phyloP scores from a whole-genome alignment of 2,797 vertebrate genomes.

The Enteromius radiatus region DNA sequence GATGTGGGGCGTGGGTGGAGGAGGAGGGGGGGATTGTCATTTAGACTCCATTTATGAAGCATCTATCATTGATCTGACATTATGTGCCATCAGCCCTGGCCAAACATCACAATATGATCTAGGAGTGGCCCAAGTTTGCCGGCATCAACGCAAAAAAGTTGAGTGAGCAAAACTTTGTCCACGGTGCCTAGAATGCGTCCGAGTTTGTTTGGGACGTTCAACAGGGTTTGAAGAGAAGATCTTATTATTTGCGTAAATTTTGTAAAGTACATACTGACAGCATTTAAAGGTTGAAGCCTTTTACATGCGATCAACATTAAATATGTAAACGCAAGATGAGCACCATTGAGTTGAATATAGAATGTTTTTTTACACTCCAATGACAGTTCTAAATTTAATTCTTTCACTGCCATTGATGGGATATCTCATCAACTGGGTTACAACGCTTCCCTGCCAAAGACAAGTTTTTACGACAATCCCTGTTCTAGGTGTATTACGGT shows the following conservation, averaged over 20 bases:
- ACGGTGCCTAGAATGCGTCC: not conserved
- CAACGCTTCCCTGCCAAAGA: no score
- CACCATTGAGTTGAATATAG: not conserved
- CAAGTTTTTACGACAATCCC: no score
- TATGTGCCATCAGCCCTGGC: slow-evolving; percentile 77
- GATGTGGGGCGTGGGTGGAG: slow-evolving; percentile 57
- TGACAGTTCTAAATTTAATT: not conserved
- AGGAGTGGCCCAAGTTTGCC: slow-evolving; percentile 64
- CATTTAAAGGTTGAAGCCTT: not conserved
- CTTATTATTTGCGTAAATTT: not conserved
- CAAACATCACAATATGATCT: slow-evolving; percentile 79
- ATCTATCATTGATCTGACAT: slow-evolving; percentile 80
- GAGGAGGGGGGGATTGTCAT: slow-evolving; percentile 69
- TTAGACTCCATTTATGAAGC: slow-evolving; percentile 82
- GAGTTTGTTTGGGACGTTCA: not conserved
- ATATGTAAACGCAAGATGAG: not conserved
- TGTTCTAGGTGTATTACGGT: no score
- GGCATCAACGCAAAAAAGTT: slow-evolving; percentile 33
- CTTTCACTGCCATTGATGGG: no score
- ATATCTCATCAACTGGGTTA: no score
- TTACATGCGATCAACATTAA: not conserved
- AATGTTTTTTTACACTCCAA: not conserved
- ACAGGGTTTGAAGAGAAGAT: not conserved
- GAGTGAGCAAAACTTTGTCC: slow-evolving; percentile 24
- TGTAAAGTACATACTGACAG: not conserved